Conservation (phyloP, 2,797 vertebrate genomes). For the Anguilla anguilla region DNA sequence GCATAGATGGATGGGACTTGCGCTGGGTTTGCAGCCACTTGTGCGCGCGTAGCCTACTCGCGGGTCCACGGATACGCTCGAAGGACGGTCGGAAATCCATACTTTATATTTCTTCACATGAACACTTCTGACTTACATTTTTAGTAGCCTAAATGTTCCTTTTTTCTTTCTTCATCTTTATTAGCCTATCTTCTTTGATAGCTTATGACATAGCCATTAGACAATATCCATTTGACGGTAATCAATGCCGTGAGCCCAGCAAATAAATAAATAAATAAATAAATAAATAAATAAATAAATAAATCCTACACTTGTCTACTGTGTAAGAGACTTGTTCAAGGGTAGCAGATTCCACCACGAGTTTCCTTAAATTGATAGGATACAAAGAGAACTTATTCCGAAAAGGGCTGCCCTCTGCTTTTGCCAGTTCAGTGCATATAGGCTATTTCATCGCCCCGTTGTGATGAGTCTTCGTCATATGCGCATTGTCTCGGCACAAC, state of each 20-base stretch:
- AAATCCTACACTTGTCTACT: neutral
- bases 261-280: neutral
- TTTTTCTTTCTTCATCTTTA: neutral
- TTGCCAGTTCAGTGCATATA: no score
- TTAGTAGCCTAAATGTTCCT: neutral
- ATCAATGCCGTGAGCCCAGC: neutral
- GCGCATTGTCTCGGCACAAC: constrained; percentile 5
- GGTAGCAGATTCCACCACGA: neutral
- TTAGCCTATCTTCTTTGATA: neutral
- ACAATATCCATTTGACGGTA: neutral
- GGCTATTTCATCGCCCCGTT: neutral
- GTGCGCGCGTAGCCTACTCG: neutral
- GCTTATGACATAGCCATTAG: neutral
- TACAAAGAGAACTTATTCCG: neutral
- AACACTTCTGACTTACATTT: neutral
- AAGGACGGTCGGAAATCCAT: neutral
- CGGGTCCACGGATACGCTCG: neutral
- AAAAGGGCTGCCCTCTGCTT: neutral
- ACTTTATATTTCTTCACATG: neutral
- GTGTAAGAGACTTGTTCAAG: neutral
- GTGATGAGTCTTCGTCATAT: neutral
- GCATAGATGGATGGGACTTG: neutral
- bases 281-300: no score
- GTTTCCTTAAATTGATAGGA: neutral
- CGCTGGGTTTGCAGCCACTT: constrained; percentile 19